Evolutionary conservation across 2,797 vertebrate species (phyloP), one percentile per base, ranked within the genome.

Genomic region (Tamandua tetradactyla): DNA sequence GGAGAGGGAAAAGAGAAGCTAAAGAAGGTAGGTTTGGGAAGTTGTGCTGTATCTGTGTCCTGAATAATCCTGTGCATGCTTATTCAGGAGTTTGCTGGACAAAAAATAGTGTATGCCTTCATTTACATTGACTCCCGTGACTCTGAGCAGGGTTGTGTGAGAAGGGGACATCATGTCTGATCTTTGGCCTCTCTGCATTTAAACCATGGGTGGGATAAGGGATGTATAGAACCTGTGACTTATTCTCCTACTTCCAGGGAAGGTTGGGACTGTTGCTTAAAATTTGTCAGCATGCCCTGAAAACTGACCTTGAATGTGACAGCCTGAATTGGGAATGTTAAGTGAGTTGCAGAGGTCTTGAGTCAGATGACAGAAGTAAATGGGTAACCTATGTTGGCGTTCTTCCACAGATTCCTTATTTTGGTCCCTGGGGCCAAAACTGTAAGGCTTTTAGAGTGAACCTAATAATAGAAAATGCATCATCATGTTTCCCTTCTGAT

Each of bases 381-480:
- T 6, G 20, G 61, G 11, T 40, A 32, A 55, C 82, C 74, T 4
- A 7, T 5, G 2, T 8, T 47, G 0, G 79, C 91, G 75, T 92
- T 76, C 80, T 94, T 92, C 88, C 88, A 93, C 20, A 37, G 22
- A 35, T 57, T 59, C 76, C 57, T 86, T n/a, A 22, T 71, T 75
- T 71, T 57, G 91, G 71, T 87, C 68, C n/a, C 42, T 57, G 62
- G 57, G 91, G 89, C 95, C 92, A 64, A 94, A 87, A 87, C 88
- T 44, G 35, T 68, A 30, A 30, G 52, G 74, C 86, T 85, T 87
- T 69, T 71, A 17, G 44, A 86, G 69, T 27, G 79, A 79, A 57
- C 84, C 95, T 97, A 79, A 30, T 92, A 93, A 95, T 95, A 96
- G 93, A 85, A 79, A 80, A 66, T 40, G 62, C 59, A 52, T 95